A percentile compares a stretch with the other conserved stretches of the same genome.
Conservation (phyloP, 2,797 vertebrate species). For the Semotilus atromaculatus region DNA sequence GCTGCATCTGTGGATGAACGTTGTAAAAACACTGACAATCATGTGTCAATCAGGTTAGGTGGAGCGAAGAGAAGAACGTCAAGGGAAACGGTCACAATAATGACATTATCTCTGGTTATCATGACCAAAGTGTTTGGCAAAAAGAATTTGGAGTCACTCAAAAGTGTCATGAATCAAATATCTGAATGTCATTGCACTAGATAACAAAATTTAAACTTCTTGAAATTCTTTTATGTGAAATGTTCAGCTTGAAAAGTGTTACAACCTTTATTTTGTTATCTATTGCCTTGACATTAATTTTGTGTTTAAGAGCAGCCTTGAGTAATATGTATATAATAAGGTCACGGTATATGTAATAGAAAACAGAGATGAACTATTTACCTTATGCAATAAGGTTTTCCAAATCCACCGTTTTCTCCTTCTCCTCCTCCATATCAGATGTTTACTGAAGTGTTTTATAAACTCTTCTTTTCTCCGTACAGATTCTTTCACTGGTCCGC, state of each 20-base stretch:
- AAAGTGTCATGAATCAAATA: not conserved
- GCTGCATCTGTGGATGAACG: constrained; percentile 21
- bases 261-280: not conserved
- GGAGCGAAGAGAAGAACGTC: not conserved
- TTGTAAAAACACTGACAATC: constrained; percentile 5
- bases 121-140: not conserved
- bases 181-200: not conserved
- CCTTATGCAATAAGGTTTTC: constrained; percentile 41
- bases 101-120: not conserved
- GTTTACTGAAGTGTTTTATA: not conserved
- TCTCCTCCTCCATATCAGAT: constrained; percentile 47
- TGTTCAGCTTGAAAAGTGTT: not conserved
- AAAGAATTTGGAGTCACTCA: not conserved
- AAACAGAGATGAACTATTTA: constrained; percentile 12
- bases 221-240: not conserved
- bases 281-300: not conserved
- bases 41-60: constrained; percentile 2
- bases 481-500: constrained; percentile 23
- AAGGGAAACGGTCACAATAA: not conserved
- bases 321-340: too few relatives aligned
- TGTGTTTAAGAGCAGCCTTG: not conserved
- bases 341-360: not conserved
- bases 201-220: not conserved
- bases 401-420: constrained; percentile 25
- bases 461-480: not conserved